A percentile compares a stretch with the other conserved stretches of the same genome.
phyloP scores from a whole-genome alignment of 2,888 invertebrate genomes.

The Drosophila kambysellisi region DNA sequence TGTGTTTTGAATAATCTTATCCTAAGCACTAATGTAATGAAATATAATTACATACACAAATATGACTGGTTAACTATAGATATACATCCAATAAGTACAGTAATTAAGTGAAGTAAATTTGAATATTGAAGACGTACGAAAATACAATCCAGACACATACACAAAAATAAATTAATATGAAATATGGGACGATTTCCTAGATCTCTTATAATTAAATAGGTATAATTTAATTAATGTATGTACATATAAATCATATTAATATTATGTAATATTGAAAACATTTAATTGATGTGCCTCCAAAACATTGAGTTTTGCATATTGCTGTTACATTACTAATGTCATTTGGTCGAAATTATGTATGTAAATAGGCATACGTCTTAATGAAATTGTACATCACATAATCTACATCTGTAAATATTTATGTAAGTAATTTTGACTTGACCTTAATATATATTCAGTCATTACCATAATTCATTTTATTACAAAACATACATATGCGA shows the following conservation, averaged over 20 bases:
- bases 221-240: background rate
- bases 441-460: constrained; percentile 17
- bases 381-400: background rate
- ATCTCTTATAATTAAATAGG: background rate
- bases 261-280: background rate
- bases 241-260: background rate
- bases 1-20: background rate
- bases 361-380: background rate
- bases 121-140: background rate
- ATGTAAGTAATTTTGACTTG: constrained; percentile 11
- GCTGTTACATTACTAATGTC: background rate
- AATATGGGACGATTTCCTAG: background rate
- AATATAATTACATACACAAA: background rate
- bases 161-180: background rate
- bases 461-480: background rate
- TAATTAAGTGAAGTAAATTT: background rate
- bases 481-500: background rate
- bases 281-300: background rate
- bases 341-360: background rate
- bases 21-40: background rate
- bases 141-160: background rate
- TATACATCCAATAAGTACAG: background rate
- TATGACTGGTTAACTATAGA: background rate
- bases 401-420: constrained; percentile 20
- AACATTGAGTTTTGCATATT: background rate